phyloP scores from a whole-genome alignment of 2,888 invertebrate genomes.

The Cheilosia variabilis region DNA sequence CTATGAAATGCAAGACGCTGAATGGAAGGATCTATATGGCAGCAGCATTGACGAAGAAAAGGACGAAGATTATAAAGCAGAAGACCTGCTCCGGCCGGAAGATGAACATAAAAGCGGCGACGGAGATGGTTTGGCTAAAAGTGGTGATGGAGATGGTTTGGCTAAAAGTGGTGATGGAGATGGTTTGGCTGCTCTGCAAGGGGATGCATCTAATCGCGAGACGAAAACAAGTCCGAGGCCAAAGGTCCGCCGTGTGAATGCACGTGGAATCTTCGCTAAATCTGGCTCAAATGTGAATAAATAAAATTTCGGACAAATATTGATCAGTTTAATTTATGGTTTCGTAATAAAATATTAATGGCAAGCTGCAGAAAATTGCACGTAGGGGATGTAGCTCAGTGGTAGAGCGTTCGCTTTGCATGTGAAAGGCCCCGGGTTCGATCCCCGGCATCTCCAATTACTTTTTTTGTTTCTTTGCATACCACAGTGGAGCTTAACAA shows the following conservation, averaged over 20 bases:
- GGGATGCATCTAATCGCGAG: not conserved
- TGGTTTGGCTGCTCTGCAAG: too few relatives aligned
- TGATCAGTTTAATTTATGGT: not conserved
- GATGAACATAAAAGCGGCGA: not conserved
- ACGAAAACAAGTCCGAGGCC: not conserved
- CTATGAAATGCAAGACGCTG: conserved; percentile 5
- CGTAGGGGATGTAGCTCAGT: conserved; percentile 80
- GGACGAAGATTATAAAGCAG: not conserved
- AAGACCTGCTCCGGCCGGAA: not conserved
- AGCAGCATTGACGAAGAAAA: not conserved
- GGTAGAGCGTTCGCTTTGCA: conserved; percentile 81
- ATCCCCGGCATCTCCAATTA: conserved; percentile 80
- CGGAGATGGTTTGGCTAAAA: not conserved
- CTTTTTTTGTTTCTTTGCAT: not conserved
- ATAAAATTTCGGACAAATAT: not conserved
- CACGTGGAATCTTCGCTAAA: conserved; percentile 8
- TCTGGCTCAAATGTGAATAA: conserved; percentile 5
- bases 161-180: not conserved
- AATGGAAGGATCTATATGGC: conserved; percentile 15
- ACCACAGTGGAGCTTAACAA: too few relatives aligned
- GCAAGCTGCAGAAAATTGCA: not conserved
- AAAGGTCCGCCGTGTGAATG: conserved; percentile 2
- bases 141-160: not conserved
- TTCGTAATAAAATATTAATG: not conserved
- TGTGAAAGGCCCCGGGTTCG: conserved; percentile 81